Base-by-base conservation (phyloP, 1,140 invertebrate species). In the Hydropsyche tenuis region DNA sequence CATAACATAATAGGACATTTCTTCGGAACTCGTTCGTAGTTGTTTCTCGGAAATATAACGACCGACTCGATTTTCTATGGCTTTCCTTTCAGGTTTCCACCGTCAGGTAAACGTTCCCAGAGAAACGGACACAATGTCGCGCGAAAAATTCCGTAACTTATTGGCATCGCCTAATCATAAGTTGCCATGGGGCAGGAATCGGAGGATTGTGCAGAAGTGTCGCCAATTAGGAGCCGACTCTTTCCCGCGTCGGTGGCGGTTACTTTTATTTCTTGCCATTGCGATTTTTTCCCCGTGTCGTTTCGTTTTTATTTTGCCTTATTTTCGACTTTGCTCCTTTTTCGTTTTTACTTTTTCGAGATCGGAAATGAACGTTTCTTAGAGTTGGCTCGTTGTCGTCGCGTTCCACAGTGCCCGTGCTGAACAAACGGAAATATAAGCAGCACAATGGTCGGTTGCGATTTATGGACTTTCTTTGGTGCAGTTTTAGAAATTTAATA, bases 291-390 rank as follows among this genome's bases (percentile, higher is more conserved):
- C n/a, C n/a, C n/a, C n/a, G n/a, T n/a, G n/a, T n/a, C n/a, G n/a
- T 53, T 53, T 53, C 20, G 20, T 53, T 53, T 53, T 53, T 18
- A 18, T 18, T 53, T 16, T 60, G 1, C 11, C 1, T 60, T 60
- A 14, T 25, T 25, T 60, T 60, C 12, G 18, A 60, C 14, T 7
- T 60, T 25, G 30, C 9, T 37, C 9, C 9, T 4, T 37, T 37
- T 37, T 37, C 30, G 30, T 3, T 37, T 9, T 3, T 37, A 56
- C 18, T 18, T n/a, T 48, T 53, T 53, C 11, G 18, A 48, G 66
- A 69, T 69, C 66, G 66, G 66, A 69, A 69, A 69, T 69, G 66
- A 69, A 69, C 45, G 66, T 69, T 69, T 42, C 45, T 69, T 27
- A 69, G 66, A 20, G 23, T 16, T 5, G 46, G 45, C 51, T 22